These are phyloP conservation scores for Enteromius mattozi DNA, from an alignment of 2,797 vertebrate genomes.

Conservation along the genomic window DNA sequence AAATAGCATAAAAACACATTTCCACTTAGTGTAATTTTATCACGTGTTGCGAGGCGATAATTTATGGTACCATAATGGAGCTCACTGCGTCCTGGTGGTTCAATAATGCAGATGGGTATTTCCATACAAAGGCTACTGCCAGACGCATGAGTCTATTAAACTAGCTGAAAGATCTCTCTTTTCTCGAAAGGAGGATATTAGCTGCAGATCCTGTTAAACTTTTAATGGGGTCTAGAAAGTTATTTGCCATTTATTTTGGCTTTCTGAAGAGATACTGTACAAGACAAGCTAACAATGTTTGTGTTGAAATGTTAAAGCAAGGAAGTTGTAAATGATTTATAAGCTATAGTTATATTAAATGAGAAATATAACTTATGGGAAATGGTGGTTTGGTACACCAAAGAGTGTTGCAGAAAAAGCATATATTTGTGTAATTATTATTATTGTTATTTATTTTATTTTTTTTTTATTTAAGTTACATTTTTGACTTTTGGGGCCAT, in stretches of 20 bases:
- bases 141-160: conserved; percentile 5
- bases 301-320: not conserved
- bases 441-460: no score
- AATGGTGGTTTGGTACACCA: not conserved
- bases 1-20: conserved; percentile 22
- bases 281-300: not conserved
- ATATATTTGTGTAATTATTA: no score
- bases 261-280: not conserved
- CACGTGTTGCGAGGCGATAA: conserved; percentile 18
- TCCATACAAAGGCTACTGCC: not conserved
- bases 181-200: not conserved
- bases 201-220: not conserved
- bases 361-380: not conserved
- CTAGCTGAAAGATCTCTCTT: not conserved
- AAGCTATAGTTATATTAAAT: not conserved
- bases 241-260: not conserved
- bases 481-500: no score
- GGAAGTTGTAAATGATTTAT: not conserved
- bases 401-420: no score
- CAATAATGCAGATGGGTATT: conserved; percentile 18
- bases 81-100: not conserved
- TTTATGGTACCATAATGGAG: conserved; percentile 1
- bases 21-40: conserved; percentile 25
- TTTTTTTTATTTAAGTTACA: no score
- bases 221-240: conserved; percentile 6